These are phyloP conservation scores for Chelonoidis abingdonii DNA, from an alignment of 2,113 vertebrate species.

Conservation along the genomic window DNA sequence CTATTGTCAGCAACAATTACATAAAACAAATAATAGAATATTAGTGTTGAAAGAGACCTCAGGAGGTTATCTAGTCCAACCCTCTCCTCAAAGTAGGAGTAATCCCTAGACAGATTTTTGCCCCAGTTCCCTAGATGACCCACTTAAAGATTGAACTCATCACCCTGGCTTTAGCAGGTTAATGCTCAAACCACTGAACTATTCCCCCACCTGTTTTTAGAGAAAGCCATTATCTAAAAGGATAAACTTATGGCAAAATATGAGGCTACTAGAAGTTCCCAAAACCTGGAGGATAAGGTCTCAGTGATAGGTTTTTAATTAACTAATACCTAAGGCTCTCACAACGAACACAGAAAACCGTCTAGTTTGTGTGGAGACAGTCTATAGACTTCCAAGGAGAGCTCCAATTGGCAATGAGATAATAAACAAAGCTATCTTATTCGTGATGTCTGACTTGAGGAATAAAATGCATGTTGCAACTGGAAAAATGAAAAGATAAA, in stretches of 20 bases:
- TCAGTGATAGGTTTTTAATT: background rate
- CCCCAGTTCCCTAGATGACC: no score
- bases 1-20: background rate
- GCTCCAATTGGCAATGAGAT: background rate
- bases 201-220: no score
- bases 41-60: no score
- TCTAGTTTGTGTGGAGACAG: background rate
- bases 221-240: background rate
- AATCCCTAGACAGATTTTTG: no score
- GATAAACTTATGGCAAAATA: background rate
- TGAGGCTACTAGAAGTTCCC: background rate
- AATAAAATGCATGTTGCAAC: background rate
- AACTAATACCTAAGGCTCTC: background rate
- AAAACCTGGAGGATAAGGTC: background rate
- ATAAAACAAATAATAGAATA: background rate
- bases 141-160: no score
- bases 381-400: background rate
- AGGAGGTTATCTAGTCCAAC: no score
- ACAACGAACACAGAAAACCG: background rate
- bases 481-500: background rate
- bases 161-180: rapidly evolving
- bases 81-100: no score
- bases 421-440: background rate
- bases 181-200: no score
- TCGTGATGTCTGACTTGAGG: background rate